Evolutionary conservation across 2,113 vertebrate species (phyloP).

Genomic region (Micronycteris hirsuta): DNA sequence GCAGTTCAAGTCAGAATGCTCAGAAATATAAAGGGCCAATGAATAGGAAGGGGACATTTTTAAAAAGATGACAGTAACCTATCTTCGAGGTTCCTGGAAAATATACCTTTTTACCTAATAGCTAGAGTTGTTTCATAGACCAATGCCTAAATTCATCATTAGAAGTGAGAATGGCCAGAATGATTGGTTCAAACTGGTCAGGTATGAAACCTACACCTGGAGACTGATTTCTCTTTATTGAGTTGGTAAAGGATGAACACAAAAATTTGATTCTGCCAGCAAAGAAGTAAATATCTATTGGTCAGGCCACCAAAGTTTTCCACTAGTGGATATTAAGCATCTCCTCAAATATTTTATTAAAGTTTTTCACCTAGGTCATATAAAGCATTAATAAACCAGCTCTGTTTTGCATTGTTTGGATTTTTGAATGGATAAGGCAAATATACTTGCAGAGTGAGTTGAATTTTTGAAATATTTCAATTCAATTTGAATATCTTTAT

Average conservation of each 20-base stretch:
- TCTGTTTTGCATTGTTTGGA: not conserved
- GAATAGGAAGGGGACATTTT: not conserved
- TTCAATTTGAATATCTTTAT: not conserved
- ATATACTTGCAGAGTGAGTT: not conserved
- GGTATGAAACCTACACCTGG: not conserved
- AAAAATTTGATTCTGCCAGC: not conserved
- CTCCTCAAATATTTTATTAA: not conserved
- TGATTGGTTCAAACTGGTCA: not conserved
- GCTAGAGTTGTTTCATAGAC: not conserved
- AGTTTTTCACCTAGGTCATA: not conserved
- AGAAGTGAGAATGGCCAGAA: not conserved
- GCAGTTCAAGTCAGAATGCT: accelerated
- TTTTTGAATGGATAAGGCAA: not conserved
- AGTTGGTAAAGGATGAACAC: not conserved
- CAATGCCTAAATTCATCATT: not conserved
- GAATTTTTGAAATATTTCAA: not conserved
- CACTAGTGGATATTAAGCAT: not conserved
- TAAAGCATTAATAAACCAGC: not conserved
- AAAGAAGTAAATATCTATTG: not conserved
- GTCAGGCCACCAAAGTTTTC: not conserved
- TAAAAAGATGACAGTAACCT: not conserved
- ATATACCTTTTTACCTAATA: not conserved
- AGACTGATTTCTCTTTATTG: not conserved
- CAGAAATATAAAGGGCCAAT: not conserved
- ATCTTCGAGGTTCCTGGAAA: not conserved